Base-by-base conservation (phyloP, 2,797 vertebrate species). In the Alfaro cultratus region DNA sequence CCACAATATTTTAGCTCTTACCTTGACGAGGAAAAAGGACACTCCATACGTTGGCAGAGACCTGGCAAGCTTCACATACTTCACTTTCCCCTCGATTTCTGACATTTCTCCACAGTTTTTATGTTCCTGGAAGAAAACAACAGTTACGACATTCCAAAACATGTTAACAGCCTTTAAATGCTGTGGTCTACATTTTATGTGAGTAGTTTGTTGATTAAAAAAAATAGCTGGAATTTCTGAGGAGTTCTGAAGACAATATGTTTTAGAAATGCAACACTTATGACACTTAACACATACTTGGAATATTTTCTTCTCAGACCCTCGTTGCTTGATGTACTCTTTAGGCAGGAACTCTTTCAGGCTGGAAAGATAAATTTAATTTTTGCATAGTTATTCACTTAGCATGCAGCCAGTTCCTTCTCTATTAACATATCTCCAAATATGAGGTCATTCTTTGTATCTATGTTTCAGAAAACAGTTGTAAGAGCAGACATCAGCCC, bases 341-440 rank as follows among this genome's bases (percentile, higher is more conserved):
- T 99, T 99, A 64, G 98, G 98, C 88, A 99, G 95, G 91, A 99
- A 99, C 94, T 99, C 98, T 95, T 99, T 99, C 84, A 99, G 96
- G 94, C 98, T 99, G 80, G 4, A 60, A 83, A 90, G 87, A 91
- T 76, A 92, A 83, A 91, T 88, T 1, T 82, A 76, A 94, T 88
- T 89, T 91, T 88, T 86, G 81, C 91, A 89, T 43, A 87, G 85
- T 94, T 94, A 93, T 75, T 77, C 67, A 68, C 79, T 87, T 74
- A 75, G 70, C 78, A 83, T 85, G 73, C 85, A 91, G 87, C 88
- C 88, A 89, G 90, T 93, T 90, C 84, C 89, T 85, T 88, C 86
- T 83, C 86, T 89, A 73, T 88, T 81, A 91, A 85, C 90, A 94
- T 92, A 87, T 88, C 85, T 89, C 76, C 36, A 79, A 83, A 74